Base-by-base conservation (phyloP, 2,888 invertebrate species). In the Elegia similella region DNA sequence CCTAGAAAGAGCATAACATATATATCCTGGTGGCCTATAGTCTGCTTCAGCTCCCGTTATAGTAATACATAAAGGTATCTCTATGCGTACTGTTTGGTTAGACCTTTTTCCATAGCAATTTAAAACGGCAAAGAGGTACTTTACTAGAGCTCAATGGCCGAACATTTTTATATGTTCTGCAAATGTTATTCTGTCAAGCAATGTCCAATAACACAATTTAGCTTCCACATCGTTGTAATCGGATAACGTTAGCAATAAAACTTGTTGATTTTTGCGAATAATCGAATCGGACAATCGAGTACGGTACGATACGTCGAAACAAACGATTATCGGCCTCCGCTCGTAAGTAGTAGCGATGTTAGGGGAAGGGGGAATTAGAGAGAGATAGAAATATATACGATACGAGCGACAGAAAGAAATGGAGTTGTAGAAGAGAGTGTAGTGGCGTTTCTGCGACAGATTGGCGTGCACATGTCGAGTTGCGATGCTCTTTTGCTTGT, bases 391-490 rank as follows among this genome's bases (percentile, higher is more conserved):
- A n/a, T 29, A 46, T 10, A 12, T 13, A 29, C 7, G 7, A n/a
- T 6, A 10, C 1, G 12, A 12, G 10, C 6, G 75, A 60, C 59
- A 47, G 78, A 81, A 44, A 29, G 78, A 61, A 84, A 83, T 0
- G 59, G 62, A 30, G 62, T 70, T 66, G 70, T 50, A 12, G 75
- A 77, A 73, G 76, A 76, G 68, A 75, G 76, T 78, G 80, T 75
- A 82, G 78, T 82, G 80, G 80, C 79, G 81, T 82, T 80, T 80
- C 80, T 82, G 78, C 89, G 90, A 90, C 90, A 90, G 90, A 91
- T 91, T 91, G 90, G 78, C 84, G 86, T 84, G 85, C 90, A 91
- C 90, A 91, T 91, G 90, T 87, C 87, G 85, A 77, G 84, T 80
- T 80, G 80, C 83, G 89, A 86, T 90, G 90, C 81, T 87, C 90